A percentile compares a stretch with the other conserved stretches of the same genome.
phyloP scores from a whole-genome alignment of 1,140 invertebrate species.

The Lysiphlebus fabarum region DNA sequence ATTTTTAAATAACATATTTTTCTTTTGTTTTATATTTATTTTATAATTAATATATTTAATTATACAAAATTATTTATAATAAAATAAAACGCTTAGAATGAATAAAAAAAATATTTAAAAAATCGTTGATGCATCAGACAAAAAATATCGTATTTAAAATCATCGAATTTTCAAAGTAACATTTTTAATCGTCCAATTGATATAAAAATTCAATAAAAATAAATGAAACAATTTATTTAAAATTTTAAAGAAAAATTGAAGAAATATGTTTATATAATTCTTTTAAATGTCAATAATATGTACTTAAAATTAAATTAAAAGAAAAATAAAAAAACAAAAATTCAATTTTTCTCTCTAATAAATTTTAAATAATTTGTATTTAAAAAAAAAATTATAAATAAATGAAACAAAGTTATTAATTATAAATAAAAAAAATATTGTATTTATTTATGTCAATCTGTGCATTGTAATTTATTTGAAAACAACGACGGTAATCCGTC shows the following conservation, averaged over 20 bases:
- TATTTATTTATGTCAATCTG: constrained; percentile 44
- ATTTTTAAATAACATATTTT: constrained; percentile 9
- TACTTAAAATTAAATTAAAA: constrained; percentile 10
- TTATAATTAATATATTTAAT: no score
- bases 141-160: neutral
- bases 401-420: no score
- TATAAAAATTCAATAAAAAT: constrained; percentile 20
- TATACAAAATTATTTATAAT: no score
- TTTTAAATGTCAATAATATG: constrained; percentile 20
- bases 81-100: no score
- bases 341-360: constrained; percentile 5
- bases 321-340: neutral
- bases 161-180: neutral
- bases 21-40: neutral
- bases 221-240: constrained; percentile 9
- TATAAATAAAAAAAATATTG: constrained; percentile 34
- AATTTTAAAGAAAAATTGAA: constrained; percentile 29
- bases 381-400: no score
- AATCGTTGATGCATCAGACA: no score
- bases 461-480: constrained; percentile 21
- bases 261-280: constrained; percentile 28
- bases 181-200: constrained; percentile 20
- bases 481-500: constrained; percentile 16
- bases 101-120: no score
- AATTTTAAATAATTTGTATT: constrained; percentile 18